Conservation (phyloP, 2,113 vertebrate species). For the Carollia perspicillata region DNA sequence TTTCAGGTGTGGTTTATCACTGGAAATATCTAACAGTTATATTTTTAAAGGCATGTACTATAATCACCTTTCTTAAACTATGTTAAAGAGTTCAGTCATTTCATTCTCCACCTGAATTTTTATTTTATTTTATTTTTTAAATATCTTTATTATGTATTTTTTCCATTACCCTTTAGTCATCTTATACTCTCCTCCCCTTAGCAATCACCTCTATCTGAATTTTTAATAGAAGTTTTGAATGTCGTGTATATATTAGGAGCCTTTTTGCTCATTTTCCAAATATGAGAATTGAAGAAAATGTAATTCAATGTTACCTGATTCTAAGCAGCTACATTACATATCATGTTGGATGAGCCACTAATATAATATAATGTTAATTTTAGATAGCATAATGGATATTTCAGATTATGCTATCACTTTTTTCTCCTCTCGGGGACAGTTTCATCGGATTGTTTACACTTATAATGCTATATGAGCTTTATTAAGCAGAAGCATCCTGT, state of each 20-base stretch:
- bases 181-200: too few species aligned
- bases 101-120: background rate
- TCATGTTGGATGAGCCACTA: constrained; percentile 35
- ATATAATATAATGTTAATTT: constrained; percentile 32
- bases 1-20: background rate
- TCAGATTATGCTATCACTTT: constrained; percentile 1
- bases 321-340: background rate
- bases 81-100: background rate
- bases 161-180: too few species aligned
- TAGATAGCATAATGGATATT: constrained; percentile 35
- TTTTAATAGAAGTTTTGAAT: constrained; percentile 35
- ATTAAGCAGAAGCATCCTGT: constrained; percentile 25
- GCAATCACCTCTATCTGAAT: background rate
- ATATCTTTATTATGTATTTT: too few species aligned
- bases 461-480: constrained; percentile 4
- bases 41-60: background rate
- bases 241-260: background rate
- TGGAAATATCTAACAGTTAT: background rate
- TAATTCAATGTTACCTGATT: constrained; percentile 24
- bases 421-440: constrained; percentile 53
- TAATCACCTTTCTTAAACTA: background rate
- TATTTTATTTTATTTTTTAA: too few species aligned
- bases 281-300: constrained; percentile 7
- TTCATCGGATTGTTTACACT: constrained; percentile 47
- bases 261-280: constrained; percentile 39